These are phyloP conservation scores for Tholera decimalis DNA, from an alignment of 2,888 invertebrate species.

Conservation along the genomic window DNA sequence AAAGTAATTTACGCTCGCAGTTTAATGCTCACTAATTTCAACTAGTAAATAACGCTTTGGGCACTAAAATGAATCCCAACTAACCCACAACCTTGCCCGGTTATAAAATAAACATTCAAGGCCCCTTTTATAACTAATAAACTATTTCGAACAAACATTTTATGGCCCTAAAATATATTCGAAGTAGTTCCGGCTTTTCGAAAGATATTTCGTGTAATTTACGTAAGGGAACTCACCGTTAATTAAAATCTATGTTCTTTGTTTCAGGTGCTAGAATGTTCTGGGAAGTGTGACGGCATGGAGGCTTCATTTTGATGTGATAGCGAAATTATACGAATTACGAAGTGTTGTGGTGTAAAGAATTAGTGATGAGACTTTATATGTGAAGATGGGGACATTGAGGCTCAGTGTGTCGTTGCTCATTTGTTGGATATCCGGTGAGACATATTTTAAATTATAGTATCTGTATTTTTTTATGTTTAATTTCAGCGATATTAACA, in stretches of 20 bases:
- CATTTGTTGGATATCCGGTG: slow-evolving; percentile 82
- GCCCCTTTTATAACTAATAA: slow-evolving; percentile 63
- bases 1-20: slow-evolving; percentile 40
- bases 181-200: slow-evolving; percentile 53
- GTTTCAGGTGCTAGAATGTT: slow-evolving; percentile 76
- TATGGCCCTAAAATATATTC: slow-evolving; percentile 63
- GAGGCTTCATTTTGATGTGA: slow-evolving; percentile 56
- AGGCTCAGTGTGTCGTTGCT: slow-evolving; percentile 73
- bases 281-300: slow-evolving; percentile 60
- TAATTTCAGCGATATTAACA: too few species aligned
- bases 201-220: slow-evolving; percentile 63
- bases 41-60: slow-evolving; percentile 49
- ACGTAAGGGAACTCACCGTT: slow-evolving; percentile 44
- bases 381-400: slow-evolving; percentile 79
- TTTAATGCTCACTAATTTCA: slow-evolving; percentile 56
- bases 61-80: slow-evolving; percentile 58
- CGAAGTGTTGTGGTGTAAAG: slow-evolving; percentile 52
- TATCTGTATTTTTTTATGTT: background rate
- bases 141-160: slow-evolving; percentile 65
- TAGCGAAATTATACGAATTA: slow-evolving; percentile 44
- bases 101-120: slow-evolving; percentile 61
- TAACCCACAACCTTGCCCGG: slow-evolving; percentile 54
- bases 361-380: slow-evolving; percentile 62
- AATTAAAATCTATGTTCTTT: slow-evolving; percentile 75
- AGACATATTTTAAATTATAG: slow-evolving; percentile 59